These are phyloP conservation scores for Galeopterus variegatus DNA, from an alignment of 2,113 vertebrate species.

Conservation along the genomic window DNA sequence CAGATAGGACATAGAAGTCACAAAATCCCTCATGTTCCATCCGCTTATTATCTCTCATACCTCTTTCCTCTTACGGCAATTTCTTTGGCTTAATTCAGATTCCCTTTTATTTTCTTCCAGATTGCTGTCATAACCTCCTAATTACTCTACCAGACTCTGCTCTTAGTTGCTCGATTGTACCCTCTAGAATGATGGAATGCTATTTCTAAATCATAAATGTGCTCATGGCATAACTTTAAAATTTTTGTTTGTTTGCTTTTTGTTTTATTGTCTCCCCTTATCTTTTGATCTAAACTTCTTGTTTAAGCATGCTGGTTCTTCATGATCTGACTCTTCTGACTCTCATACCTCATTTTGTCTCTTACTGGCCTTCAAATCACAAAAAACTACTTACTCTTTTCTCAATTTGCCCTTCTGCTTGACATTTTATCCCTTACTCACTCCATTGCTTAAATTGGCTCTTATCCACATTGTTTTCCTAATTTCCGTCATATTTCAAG, in stretches of 20 bases:
- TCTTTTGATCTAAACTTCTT: background rate
- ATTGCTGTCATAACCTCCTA: background rate
- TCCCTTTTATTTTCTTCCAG: background rate
- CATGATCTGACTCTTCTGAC: background rate
- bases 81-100: constrained; percentile 37
- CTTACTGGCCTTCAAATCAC: background rate
- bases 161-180: background rate
- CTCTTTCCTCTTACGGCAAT: background rate
- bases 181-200: background rate
- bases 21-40: background rate
- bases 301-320: background rate
- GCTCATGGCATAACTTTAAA: background rate
- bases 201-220: background rate
- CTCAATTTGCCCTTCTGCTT: background rate
- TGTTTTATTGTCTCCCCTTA: background rate
- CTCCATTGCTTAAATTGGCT: background rate
- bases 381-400: background rate
- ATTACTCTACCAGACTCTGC: background rate
- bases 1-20: background rate
- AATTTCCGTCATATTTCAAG: background rate
- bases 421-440: background rate
- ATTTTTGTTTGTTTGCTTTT: background rate
- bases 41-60: background rate
- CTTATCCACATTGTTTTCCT: background rate
- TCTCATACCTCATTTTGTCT: background rate